Percentiles rank a stretch among this genome's conserved stretches.
Conservation (phyloP, 2,113 vertebrate species). For the Penelope pileata region DNA sequence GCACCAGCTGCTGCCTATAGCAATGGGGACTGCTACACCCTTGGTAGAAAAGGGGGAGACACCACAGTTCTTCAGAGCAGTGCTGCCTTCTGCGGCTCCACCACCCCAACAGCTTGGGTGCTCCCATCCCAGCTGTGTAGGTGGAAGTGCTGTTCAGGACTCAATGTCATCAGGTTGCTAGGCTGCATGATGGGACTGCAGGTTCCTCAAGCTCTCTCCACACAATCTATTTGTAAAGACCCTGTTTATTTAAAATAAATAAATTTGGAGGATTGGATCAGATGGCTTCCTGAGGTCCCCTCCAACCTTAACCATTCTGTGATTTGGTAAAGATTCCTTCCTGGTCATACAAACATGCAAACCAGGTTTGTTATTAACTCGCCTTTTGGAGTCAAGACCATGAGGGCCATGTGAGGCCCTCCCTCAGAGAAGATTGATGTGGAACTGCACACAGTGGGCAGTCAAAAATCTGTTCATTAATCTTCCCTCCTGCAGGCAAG, state of each 20-base stretch:
- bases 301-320: neutral
- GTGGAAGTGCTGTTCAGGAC: neutral
- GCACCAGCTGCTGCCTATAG: neutral
- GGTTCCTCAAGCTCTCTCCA: neutral
- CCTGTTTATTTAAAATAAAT: neutral
- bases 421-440: neutral
- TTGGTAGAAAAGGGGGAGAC: neutral
- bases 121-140: neutral
- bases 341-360: neutral
- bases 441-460: neutral
- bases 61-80: neutral
- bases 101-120: neutral
- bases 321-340: neutral
- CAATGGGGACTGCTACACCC: neutral
- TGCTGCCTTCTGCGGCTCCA: neutral
- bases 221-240: neutral
- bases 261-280: neutral
- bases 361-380: neutral
- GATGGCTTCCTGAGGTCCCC: neutral
- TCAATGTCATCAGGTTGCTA: neutral
- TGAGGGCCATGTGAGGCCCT: constrained; percentile 17
- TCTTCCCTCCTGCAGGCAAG: neutral
- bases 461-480: neutral
- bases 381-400: constrained; percentile 7
- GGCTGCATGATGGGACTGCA: neutral